Evolutionary conservation across 92 coral and sea anemone species (phyloP), one percentile per base, ranked within the genome.

Genomic region (Epizoanthus illoricatus): DNA sequence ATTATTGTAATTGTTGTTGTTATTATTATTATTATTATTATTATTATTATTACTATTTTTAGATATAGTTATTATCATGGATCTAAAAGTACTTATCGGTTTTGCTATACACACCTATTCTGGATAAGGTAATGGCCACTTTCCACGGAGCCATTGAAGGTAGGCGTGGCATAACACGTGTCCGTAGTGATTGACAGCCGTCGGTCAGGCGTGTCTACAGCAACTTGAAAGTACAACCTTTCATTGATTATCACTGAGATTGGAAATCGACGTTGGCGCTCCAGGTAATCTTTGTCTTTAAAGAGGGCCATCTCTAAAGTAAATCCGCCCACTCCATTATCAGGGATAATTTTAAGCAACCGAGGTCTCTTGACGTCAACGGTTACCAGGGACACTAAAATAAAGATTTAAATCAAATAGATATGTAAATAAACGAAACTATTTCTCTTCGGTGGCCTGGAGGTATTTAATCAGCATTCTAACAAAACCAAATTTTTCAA

Each of bases 121-220:
- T 62, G 81, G 81, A 76, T 76, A 17, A 76, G 63, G 42, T 76
- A 76, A 21, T 76, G 71, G 40, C 60, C 45, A 10, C 58, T 42
- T 19, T 20, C 59, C 60, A 20, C 15, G 16, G 81, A 41, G 11
- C 42, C 71, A 62, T 63, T 63, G n/a, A 42, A 45, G 9, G 81
- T 76, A 62, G 81, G 81, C 70, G 81, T 76, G 59, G 81, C 81
- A 76, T 62, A 76, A 76, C 81, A 76, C 81, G 81, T 63, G 71
- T 76, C 81, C 12, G 81, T 57, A 63, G 47, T 63, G 58, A 76
- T 76, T 76, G 81, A 76, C 15, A 76, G 81, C 52, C 81, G 63
- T 43, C 66, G 81, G 43, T 76, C 81, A 20, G 81, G 81, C 36
- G 81, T 76, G 15, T 76, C 71, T 59, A 76, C 81, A 10, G 81